Evolutionary conservation across 2,797 vertebrate genomes (phyloP), one percentile per base, ranked within the genome.

Genomic region (Acomys russatus): DNA sequence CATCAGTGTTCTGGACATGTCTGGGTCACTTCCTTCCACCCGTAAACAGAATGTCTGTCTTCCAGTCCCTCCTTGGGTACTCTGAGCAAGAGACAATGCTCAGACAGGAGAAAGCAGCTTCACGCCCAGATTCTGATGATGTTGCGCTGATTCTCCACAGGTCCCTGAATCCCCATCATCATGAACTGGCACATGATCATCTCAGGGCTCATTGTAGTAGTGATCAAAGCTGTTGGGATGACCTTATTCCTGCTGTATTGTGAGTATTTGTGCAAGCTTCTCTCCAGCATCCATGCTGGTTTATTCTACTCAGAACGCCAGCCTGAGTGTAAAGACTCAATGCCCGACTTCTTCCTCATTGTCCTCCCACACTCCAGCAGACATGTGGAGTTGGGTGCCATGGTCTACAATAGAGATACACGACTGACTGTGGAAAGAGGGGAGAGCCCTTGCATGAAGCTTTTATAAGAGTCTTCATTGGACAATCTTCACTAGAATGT

Each of bases 151-250:
- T 59, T 71, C 59, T 44, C 56, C 66, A 77, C 82, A 97, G 97
- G n/a, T 35, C 1, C 12, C 70, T 38, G 35, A 76, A 76, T 33
- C 56, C 56, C 77, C 38, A 78, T 70, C 97, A 88, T 71, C 82
- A 97, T 98, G 97, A 97, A 98, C 85, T 95, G 97, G 97, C 95
- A 96, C 38, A 64, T 94, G 97, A 74, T 95, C 18, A 94, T 97
- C 87, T 96, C 97, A 4, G 93, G 49, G 9, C 18, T 97, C n/a
- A 88, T 96, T 0, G 54, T 96, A n/a, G 84, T 97, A 66, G n/a
- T 90, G 15, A 66, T 97, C 63, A 98, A 98, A 88, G 38, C 68
- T 38, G 71, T 90, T 1, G 97, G 97, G 61, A 92, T 93, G 88
- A 97, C 96, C 38, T 64, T 97, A 2, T 97, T 97, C 88, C 96